Evolutionary conservation across 1,140 invertebrate species (phyloP).

Genomic region (Pomacea maculata): DNA sequence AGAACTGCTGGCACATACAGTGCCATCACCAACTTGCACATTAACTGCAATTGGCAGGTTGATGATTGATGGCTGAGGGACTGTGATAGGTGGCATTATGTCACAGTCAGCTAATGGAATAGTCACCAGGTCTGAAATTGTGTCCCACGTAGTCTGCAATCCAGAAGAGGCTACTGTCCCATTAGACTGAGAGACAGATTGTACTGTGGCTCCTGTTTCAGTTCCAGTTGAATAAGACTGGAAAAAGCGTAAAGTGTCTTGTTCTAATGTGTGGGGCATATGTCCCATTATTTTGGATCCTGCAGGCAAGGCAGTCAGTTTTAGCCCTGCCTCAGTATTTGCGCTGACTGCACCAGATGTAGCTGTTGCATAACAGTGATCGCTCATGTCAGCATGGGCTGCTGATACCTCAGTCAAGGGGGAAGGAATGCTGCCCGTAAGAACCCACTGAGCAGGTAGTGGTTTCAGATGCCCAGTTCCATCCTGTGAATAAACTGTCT

Average conservation of each 20-base stretch:
- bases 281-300: neutral
- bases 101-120: conserved; percentile 5
- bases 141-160: conserved; percentile 16
- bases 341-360: neutral
- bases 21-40: conserved; percentile 2
- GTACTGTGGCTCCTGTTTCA: neutral
- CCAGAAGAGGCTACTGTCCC: neutral
- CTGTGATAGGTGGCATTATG: conserved; percentile 3
- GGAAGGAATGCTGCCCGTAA: neutral
- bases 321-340: neutral
- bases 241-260: conserved; percentile 4
- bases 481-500: conserved; percentile 1
- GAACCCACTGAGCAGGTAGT: conserved; percentile 4
- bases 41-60: conserved; percentile 19
- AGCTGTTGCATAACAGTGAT: conserved; percentile 26
- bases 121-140: conserved; percentile 5
- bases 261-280: neutral
- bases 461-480: conserved; percentile 3
- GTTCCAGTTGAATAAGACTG: neutral
- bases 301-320: neutral
- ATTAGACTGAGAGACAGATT: conserved; percentile 2
- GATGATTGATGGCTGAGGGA: conserved; percentile 8
- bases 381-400: neutral
- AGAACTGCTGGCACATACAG: conserved; percentile 9
- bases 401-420: neutral